These are phyloP conservation scores for Chaetops frenatus DNA, from an alignment of 2,113 vertebrate genomes.

Conservation along the genomic window DNA sequence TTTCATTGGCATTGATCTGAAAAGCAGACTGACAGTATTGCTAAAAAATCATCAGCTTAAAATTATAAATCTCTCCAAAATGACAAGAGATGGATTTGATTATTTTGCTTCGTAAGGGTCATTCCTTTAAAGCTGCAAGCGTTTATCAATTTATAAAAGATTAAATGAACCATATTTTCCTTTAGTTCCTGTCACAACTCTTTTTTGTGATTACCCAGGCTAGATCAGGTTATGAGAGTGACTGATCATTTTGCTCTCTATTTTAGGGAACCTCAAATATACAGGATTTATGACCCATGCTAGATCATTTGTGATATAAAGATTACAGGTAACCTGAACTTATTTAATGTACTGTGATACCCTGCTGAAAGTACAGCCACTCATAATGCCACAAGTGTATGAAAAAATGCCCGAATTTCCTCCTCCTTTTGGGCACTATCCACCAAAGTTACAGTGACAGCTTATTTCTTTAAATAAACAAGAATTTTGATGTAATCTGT, in stretches of 20 bases:
- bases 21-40: conserved; percentile 33
- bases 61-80: conserved; percentile 47
- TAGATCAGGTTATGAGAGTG: conserved; percentile 22
- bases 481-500: background rate
- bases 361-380: background rate
- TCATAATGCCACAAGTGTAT: background rate
- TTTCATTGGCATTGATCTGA: conserved; percentile 62
- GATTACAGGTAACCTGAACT: background rate
- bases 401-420: background rate
- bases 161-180: conserved; percentile 6
- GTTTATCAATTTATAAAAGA: conserved; percentile 50
- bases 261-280: background rate
- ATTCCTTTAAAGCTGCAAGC: conserved; percentile 2
- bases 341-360: background rate
- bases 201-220: background rate
- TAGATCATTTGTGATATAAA: background rate
- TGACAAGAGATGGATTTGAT: conserved; percentile 46
- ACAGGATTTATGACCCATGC: background rate
- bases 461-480: background rate
- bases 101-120: conserved; percentile 44
- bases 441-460: background rate
- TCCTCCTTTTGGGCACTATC: background rate
- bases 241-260: background rate
- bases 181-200: background rate
- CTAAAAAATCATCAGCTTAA: conserved; percentile 40